Conservation (phyloP, 2,888 invertebrate genomes). For the Villa cingulata region DNA sequence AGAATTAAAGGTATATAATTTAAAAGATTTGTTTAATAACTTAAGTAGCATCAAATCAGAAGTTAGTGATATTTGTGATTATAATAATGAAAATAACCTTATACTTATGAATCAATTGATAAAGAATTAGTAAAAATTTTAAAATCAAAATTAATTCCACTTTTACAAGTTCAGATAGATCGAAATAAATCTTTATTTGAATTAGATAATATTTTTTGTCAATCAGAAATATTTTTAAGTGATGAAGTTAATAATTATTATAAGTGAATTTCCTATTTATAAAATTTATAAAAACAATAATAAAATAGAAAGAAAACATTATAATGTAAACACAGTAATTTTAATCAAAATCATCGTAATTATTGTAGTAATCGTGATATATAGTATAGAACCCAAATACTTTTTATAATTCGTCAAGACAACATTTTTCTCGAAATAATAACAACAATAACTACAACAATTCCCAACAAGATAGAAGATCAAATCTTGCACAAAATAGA, state of each 20-base stretch:
- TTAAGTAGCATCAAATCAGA: slow-evolving; percentile 3
- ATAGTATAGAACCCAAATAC: neutral
- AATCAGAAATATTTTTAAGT: slow-evolving; percentile 1
- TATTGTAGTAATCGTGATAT: neutral
- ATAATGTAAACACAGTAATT: neutral
- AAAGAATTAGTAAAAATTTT: slow-evolving; percentile 3
- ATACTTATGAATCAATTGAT: slow-evolving; percentile 5
- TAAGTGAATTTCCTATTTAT: too few species aligned
- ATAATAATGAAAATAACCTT: slow-evolving; percentile 3
- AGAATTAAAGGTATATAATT: slow-evolving; percentile 4
- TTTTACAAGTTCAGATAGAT: slow-evolving; percentile 3
- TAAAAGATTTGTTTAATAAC: slow-evolving; percentile 5
- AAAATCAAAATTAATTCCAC: slow-evolving; percentile 1
- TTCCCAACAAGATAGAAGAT: neutral
- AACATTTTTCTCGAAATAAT: neutral
- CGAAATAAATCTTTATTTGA: slow-evolving; percentile 3
- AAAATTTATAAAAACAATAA: neutral
- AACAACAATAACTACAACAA: neutral
- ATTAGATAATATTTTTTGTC: slow-evolving; percentile 4
- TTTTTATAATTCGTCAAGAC: neutral
- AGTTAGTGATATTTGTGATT: slow-evolving; percentile 4
- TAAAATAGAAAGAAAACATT: neutral
- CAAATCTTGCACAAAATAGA: neutral
- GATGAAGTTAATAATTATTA: slow-evolving; percentile 1
- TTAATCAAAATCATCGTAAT: neutral